Evolutionary conservation across 2,888 invertebrate species (phyloP).

Genomic region (Eupithecia abbreviata): DNA sequence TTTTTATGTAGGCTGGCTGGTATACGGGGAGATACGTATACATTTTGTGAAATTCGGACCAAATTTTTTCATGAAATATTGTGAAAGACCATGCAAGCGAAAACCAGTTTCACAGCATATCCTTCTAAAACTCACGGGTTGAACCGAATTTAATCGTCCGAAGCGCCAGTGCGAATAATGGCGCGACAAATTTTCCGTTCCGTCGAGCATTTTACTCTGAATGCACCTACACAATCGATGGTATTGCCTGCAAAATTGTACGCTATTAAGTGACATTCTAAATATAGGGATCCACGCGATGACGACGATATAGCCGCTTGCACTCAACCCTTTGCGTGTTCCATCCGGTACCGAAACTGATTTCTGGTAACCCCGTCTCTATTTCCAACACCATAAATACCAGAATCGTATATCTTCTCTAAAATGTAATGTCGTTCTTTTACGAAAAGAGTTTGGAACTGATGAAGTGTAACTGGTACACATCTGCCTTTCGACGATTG

Average conservation of each 20-base stretch:
- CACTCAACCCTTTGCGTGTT: constrained; percentile 65
- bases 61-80: constrained; percentile 9
- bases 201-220: constrained; percentile 81
- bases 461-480: constrained; percentile 79
- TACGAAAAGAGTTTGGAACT: constrained; percentile 60
- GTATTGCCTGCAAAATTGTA: constrained; percentile 79
- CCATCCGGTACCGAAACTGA: constrained; percentile 47
- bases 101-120: constrained; percentile 53
- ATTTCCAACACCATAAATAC: constrained; percentile 34
- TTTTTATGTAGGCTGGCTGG: not conserved
- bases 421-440: constrained; percentile 33
- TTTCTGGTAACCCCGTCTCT: constrained; percentile 45
- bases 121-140: constrained; percentile 59
- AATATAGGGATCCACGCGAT: constrained; percentile 75
- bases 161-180: constrained; percentile 78
- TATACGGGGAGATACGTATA: not conserved
- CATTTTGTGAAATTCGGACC: not conserved
- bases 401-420: constrained; percentile 32
- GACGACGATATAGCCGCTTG: constrained; percentile 66
- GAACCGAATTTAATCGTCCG: constrained; percentile 78
- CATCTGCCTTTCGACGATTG: constrained; percentile 56
- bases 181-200: constrained; percentile 81
- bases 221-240: constrained; percentile 79
- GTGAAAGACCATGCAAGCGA: constrained; percentile 45
- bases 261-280: constrained; percentile 81